A percentile compares a stretch with the other conserved stretches of the same genome.
Conservation (phyloP, 2,113 vertebrate species). For the human (Homo sapiens) region DNA sequence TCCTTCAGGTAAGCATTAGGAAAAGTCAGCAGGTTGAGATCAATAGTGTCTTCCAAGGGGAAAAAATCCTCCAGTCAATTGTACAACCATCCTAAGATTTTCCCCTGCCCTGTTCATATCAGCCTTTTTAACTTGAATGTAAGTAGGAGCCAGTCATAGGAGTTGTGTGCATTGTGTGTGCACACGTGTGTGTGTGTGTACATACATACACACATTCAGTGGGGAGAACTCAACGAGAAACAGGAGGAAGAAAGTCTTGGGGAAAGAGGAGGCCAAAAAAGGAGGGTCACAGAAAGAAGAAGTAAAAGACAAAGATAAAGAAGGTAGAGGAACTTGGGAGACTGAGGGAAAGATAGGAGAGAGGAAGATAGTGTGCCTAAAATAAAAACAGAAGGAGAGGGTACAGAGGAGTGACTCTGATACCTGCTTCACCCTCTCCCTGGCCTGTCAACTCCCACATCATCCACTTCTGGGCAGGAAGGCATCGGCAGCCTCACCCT, state of each 20-base stretch:
- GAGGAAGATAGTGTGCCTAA: neutral
- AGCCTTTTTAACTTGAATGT: neutral
- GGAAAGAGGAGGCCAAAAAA: neutral
- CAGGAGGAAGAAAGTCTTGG: neutral
- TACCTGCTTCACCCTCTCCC: neutral
- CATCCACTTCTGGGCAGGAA: neutral
- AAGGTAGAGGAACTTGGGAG: too few relatives aligned
- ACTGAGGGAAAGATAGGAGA: accelerated
- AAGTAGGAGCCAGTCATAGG: neutral
- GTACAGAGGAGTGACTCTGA: too few relatives aligned
- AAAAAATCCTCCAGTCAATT: neutral
- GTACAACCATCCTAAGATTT: neutral
- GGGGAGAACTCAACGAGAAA: neutral
- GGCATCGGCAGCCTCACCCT: accelerated
- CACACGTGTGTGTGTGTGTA: neutral
- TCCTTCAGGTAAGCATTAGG: neutral
- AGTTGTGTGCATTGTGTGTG: neutral
- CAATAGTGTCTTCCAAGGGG: accelerated
- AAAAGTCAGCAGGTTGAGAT: neutral
- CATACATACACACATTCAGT: neutral
- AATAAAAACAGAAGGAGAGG: neutral
- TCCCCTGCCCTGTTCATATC: neutral
- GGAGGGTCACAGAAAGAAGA: neutral
- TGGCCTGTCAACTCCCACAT: neutral
- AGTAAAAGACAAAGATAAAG: neutral